phyloP scores from a whole-genome alignment of 2,888 invertebrate species.

The Heliconius erato region DNA sequence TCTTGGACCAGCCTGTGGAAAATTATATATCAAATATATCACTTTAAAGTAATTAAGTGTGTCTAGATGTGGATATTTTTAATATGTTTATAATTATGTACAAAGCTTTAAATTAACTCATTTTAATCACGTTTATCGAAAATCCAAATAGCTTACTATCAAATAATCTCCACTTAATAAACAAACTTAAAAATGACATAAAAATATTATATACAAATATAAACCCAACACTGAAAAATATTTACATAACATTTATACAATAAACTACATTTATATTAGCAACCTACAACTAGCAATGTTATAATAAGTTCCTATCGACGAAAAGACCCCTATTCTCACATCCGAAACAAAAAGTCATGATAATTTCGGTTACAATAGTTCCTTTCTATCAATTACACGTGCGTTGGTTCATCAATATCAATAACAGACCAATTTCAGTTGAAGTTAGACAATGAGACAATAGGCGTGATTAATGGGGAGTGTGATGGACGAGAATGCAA shows the following conservation, averaged over 20 bases:
- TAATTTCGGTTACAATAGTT: conserved; percentile 10
- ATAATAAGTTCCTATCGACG: background rate
- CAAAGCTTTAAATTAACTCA: too few species aligned
- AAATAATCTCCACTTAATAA: too few species aligned
- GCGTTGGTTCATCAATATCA: conserved; percentile 48
- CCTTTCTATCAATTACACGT: conserved; percentile 36
- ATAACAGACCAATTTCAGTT: conserved; percentile 46
- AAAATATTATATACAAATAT: too few species aligned
- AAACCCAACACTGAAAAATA: too few species aligned
- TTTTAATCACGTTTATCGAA: too few species aligned
- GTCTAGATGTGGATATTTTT: too few species aligned
- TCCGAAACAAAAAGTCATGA: conserved; percentile 8
- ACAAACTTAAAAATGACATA: too few species aligned
- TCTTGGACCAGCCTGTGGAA: conserved; percentile 62
- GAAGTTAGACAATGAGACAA: conserved; percentile 41
- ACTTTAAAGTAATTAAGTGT: background rate
- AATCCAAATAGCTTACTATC: too few species aligned
- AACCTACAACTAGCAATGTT: background rate
- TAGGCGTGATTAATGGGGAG: conserved; percentile 38
- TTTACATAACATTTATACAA: too few species aligned
- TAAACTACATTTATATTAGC: too few species aligned
- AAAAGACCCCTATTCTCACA: background rate
- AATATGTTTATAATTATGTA: too few species aligned
- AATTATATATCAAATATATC: background rate
- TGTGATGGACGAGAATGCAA: conserved; percentile 32